A percentile compares a stretch with the other conserved stretches of the same genome.
phyloP scores from a whole-genome alignment of 1,140 invertebrate species.

The Thereuonema tuberculata region DNA sequence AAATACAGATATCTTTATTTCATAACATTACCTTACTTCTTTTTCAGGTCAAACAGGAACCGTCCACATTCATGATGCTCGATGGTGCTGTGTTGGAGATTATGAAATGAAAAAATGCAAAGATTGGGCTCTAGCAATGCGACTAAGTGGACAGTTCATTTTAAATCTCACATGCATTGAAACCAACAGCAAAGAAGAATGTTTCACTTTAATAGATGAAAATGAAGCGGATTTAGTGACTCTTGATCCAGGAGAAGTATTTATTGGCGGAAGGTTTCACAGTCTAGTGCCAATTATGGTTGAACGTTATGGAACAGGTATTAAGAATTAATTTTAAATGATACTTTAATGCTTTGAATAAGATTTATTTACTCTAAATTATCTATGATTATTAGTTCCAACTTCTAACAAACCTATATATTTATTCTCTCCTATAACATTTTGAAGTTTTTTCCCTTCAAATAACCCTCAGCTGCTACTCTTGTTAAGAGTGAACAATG shows the following conservation, averaged over 20 bases:
- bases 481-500: no score
- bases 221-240: slow-evolving; percentile 69
- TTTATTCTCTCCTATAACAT: no score
- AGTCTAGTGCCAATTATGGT: slow-evolving; percentile 73
- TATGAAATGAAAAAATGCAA: slow-evolving; percentile 61
- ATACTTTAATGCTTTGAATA: background rate
- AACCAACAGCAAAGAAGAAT: slow-evolving; percentile 27
- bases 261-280: slow-evolving; percentile 78
- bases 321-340: background rate
- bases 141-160: slow-evolving; percentile 26
- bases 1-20: no score
- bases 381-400: no score
- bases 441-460: no score
- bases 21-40: no score
- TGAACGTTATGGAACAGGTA: slow-evolving; percentile 24
- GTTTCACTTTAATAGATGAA: slow-evolving; percentile 36
- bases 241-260: slow-evolving; percentile 84
- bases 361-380: no score
- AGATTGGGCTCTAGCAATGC: slow-evolving; percentile 48
- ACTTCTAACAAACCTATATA: no score
- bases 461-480: no score
- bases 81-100: slow-evolving; percentile 63
- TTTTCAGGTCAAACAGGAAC: no score
- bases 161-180: slow-evolving; percentile 19
- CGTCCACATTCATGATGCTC: no score